phyloP scores from a whole-genome alignment of 2,797 vertebrate species.

The Peromyscus melanophrys region DNA sequence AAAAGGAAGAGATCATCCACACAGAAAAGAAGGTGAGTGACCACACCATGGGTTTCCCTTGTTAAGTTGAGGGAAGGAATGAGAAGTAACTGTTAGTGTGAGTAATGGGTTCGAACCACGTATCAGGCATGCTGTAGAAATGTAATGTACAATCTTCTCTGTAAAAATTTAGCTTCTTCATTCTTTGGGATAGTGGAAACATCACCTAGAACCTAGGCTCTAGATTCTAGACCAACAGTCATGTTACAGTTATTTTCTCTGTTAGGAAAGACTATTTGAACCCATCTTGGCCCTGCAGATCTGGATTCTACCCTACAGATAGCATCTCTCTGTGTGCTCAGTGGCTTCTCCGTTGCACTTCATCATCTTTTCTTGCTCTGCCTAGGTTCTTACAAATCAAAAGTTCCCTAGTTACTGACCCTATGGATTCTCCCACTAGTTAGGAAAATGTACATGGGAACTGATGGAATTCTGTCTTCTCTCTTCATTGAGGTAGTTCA shows the following conservation, averaged over 20 bases:
- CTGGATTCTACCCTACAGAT: background rate
- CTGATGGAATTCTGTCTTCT: background rate
- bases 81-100: background rate
- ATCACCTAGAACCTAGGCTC: background rate
- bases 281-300: background rate
- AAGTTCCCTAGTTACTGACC: background rate
- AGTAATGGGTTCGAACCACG: background rate
- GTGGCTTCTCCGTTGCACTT: background rate
- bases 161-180: background rate
- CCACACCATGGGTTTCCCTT: background rate
- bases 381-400: background rate
- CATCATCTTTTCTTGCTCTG: background rate
- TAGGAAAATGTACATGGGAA: background rate
- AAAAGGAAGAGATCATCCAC: background rate
- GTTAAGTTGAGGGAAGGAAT: background rate
- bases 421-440: background rate
- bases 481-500: background rate
- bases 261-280: background rate
- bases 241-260: background rate
- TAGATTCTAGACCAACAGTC: background rate
- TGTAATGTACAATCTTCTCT: background rate
- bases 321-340: background rate
- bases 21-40: background rate
- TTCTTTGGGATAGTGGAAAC: background rate
- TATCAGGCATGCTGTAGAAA: background rate